Base-by-base conservation (phyloP, 1,140 invertebrate genomes). In the Grapholita molesta region DNA sequence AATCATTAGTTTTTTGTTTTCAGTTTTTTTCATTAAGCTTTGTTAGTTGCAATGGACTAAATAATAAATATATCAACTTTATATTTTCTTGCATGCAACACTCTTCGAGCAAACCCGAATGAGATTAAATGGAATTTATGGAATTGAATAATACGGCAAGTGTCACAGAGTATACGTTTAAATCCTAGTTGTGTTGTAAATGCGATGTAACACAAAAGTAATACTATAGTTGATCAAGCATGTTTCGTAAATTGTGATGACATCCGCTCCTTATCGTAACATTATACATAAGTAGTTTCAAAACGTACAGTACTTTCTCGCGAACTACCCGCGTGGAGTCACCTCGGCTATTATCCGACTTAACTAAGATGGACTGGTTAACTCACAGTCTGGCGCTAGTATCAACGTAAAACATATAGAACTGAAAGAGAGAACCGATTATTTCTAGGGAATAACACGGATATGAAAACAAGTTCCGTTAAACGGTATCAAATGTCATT, bases 291-390 rank as follows among this genome's bases (percentile, higher is more conserved):
- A 15, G 21, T 28, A 28, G 55, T 61, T 32, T 61, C 55, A 28
- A 28, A 61, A 61, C 55, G 55, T 28, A 61, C 28, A 25, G 24
- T 28, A n/a, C 55, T 28, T 61, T 15, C 55, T 61, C 55, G 28
- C 28, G 24, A 61, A 61, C 55, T 61, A 61, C 55, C 55, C 55
- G 55, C 55, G 55, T 61, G 55, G 55, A 61, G 55, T 28, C 28
- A 30, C 55, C 25, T 61, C 55, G 32, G 15, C 21, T 61, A 61
- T 7, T 28, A 61, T 28, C 12, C 55, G 55, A 28, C 55, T 15
- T 2, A 61, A 61, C 7, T 61, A 1, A 32, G 21, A 30, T 28
- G 25, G 0, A 28, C 24, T n/a, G 3, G 7, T 15, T 12, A 28
- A 15, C 12, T 61, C 5, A 6, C 24, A 48, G 2, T 1, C 30